Evolutionary conservation across 2,113 vertebrate species (phyloP).

Genomic region (Odontesthes bonariensis): DNA sequence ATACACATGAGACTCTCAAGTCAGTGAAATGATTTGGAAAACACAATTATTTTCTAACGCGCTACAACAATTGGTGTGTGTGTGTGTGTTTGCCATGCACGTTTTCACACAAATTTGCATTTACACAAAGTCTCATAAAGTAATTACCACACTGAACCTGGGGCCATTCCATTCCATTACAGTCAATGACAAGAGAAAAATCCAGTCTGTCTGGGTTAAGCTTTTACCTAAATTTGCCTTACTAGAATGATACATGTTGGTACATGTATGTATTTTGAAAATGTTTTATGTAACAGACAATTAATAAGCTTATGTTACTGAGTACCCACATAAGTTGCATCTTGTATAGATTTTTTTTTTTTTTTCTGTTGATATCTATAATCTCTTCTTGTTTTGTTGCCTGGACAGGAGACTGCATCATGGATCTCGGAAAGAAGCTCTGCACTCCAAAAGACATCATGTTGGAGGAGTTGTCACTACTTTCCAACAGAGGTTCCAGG

Average conservation of each 20-base stretch:
- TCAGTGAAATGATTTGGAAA: too few species aligned
- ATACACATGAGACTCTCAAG: too few species aligned
- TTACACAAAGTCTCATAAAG: background rate
- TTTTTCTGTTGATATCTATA: background rate
- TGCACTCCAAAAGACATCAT: slow-evolving; percentile 96
- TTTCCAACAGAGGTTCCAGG: slow-evolving; percentile 93
- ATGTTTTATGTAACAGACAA: background rate
- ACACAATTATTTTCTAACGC: too few species aligned
- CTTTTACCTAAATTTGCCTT: too few species aligned
- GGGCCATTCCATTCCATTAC: too few species aligned
- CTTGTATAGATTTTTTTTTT: background rate
- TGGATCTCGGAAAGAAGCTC: slow-evolving; percentile 96
- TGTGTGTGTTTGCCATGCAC: too few species aligned
- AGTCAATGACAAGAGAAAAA: too few species aligned
- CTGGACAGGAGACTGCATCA: slow-evolving; percentile 81
- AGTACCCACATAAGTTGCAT: background rate
- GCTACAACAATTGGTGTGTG: too few species aligned
- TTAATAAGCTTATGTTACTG: background rate
- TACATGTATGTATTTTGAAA: background rate
- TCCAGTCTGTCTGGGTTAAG: too few species aligned
- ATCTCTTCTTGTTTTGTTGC: slow-evolving; percentile 8
- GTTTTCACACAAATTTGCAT: too few species aligned
- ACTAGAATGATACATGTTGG: too few species aligned
- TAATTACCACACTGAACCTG: too few species aligned
- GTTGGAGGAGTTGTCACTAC: slow-evolving; percentile 94